Evolutionary conservation across 2,113 vertebrate species (phyloP), one percentile per base, ranked within the genome.

Genomic region (Stegostoma tigrinum): DNA sequence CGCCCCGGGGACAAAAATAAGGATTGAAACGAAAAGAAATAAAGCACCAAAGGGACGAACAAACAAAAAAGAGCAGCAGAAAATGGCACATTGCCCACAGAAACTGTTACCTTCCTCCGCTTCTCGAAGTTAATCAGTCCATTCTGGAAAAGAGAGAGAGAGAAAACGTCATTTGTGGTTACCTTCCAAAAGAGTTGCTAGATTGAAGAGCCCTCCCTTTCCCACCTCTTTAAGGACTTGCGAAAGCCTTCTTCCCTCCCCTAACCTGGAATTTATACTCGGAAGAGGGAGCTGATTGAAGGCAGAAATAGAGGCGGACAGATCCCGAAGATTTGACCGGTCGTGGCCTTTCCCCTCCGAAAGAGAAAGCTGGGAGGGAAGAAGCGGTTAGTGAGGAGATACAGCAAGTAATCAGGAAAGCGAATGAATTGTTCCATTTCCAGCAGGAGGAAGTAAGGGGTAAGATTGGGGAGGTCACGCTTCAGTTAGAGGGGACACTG

Each of bases 81-180:
- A 87, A 52, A n/a, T 24, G 34, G 61, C 91, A 68, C 27, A 7
- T 10, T 61, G 5, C 10, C 30, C 3, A 4, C 1, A 5, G 42
- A 55, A 42, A 95, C 97, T 1, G 3, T 97, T 97, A 99, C 98
- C 97, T 98, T 98, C 96, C 98, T 97, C 96, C 98, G 97, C 96
- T 99, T 99, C 97, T 99, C 98, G 94, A 99, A 99, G 97, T 99
- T 99, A 96, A 99, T 98, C 96, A 98, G 98, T 95, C 98, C 98
- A 0, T 98, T 98, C 98, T 98, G 97, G 96, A 96, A 97, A 95
- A 95, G 55, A 87, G 96, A 96, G 2, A 48, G 96, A 30, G n/a
- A 42, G 1, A 38, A 4, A n/a, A 2, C 7, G 10, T n/a, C 10
- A 21, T 30, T 72, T 30, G 38, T 15, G 17, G 34, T 83, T 83